Percentiles rank a stretch among this genome's conserved stretches.
Conservation (phyloP, 2,797 vertebrate genomes). For the Alfaro cultratus region DNA sequence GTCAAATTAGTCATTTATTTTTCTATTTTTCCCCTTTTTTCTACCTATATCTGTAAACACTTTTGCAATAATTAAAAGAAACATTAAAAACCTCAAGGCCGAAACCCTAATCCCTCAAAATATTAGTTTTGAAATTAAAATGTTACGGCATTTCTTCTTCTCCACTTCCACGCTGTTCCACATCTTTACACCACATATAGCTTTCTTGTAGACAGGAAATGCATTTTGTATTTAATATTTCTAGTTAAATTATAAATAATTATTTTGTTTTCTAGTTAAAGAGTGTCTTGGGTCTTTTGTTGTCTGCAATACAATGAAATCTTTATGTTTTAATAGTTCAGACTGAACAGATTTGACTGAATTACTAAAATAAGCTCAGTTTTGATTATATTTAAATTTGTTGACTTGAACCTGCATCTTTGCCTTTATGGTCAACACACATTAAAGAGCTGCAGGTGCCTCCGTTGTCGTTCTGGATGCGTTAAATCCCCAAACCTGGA, state of each 20-base stretch:
- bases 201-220: not conserved
- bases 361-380: not conserved
- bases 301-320: not conserved
- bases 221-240: not conserved
- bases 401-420: not conserved
- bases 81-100: not conserved
- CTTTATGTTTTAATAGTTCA: not conserved
- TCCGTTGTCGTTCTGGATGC: conserved; percentile 15
- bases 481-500: conserved; percentile 52
- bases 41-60: not conserved
- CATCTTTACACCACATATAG: not conserved
- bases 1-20: not conserved
- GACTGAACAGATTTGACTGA: not conserved
- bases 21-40: not conserved
- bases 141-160: not conserved
- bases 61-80: not conserved
- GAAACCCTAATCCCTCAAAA: no score
- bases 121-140: not conserved
- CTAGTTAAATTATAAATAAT: not conserved
- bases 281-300: not conserved
- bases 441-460: conserved; percentile 21
- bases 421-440: not conserved
- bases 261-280: not conserved
- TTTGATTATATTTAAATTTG: not conserved
- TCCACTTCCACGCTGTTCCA: not conserved